phyloP scores from a whole-genome alignment of 2,797 vertebrate genomes.

The Protonibea diacanthus region DNA sequence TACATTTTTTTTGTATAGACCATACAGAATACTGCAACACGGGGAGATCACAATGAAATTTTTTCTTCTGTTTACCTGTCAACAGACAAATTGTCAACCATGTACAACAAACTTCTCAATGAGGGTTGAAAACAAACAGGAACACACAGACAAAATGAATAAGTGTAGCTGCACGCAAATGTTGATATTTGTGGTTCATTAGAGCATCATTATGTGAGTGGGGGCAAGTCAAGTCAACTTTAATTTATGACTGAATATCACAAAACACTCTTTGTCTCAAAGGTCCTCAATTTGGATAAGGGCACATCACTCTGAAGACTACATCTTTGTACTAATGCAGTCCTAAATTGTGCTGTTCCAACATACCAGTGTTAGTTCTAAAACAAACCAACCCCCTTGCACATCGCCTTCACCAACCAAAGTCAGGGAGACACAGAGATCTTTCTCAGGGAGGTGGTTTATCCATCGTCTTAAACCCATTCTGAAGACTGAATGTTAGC shows the following conservation, averaged over 20 bases:
- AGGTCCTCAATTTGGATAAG: not conserved
- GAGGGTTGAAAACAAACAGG: conserved; percentile 15
- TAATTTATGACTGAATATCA: not conserved
- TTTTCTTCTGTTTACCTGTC: too few relatives aligned
- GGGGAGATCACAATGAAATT: not conserved
- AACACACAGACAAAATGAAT: conserved; percentile 1
- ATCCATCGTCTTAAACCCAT: conserved; percentile 7
- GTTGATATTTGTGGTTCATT: conserved; percentile 80
- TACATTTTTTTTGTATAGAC: conserved; percentile 40
- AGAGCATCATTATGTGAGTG: conserved; percentile 29
- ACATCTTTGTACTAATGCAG: conserved; percentile 28
- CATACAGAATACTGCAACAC: not conserved
- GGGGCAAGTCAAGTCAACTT: not conserved
- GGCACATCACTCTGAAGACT: conserved; percentile 36
- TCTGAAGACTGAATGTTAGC: not conserved
- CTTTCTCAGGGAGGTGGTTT: conserved; percentile 28
- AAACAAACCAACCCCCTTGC: conserved; percentile 19
- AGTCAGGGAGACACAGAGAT: conserved; percentile 84
- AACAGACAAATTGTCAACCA: not conserved
- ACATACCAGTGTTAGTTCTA: conserved; percentile 1
- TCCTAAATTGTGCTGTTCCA: too few relatives aligned
- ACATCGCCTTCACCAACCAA: conserved; percentile 73
- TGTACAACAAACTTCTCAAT: not conserved
- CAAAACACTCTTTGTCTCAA: not conserved
- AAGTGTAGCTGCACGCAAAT: conserved; percentile 22